A percentile compares a stretch with the other conserved stretches of the same genome.
Conservation (phyloP, 35 echinoderm and acorn worm species). For the Apostichopus parvimensis region DNA sequence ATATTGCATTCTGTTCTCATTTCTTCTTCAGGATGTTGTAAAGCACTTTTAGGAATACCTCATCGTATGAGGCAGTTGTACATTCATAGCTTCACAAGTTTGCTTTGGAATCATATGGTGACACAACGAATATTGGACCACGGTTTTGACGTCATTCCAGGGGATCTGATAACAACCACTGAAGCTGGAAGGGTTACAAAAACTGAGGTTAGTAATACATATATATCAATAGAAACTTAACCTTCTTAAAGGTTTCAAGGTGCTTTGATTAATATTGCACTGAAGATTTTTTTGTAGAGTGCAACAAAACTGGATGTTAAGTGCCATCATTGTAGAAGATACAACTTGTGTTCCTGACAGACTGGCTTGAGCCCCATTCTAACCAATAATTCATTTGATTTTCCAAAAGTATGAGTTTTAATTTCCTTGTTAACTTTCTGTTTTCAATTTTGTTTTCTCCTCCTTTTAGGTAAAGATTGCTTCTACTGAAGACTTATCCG, state of each 20-base stretch:
- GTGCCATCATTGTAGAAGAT: too few species aligned
- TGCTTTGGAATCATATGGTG: conserved; percentile 84
- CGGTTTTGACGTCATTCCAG: conserved; percentile 22
- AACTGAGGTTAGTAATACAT: background rate
- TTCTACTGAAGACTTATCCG: conserved; percentile 46
- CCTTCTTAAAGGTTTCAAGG: too few species aligned
- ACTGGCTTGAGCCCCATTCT: too few species aligned
- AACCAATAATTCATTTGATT: too few species aligned
- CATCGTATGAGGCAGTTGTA: conserved; percentile 83
- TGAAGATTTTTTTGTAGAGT: too few species aligned
- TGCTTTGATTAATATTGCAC: too few species aligned
- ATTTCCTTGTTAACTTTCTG: background rate
- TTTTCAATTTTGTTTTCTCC: background rate
- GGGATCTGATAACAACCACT: conserved; percentile 1
- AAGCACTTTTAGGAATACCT: conserved; percentile 74
- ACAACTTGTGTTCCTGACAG: too few species aligned
- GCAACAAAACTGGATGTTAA: too few species aligned
- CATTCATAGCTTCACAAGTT: conserved; percentile 76
- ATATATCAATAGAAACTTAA: too few species aligned
- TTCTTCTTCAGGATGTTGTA: conserved; percentile 50
- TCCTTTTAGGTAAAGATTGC: conserved; percentile 60
- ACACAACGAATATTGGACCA: conserved; percentile 60
- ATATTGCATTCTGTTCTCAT: background rate
- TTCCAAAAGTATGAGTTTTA: background rate
- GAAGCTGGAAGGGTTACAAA: background rate